Percentiles rank a stretch among this genome's conserved stretches.
Evolutionary conservation across 92 coral and sea anemone species (phyloP).

Genomic region (Epizoanthus scotinus): DNA sequence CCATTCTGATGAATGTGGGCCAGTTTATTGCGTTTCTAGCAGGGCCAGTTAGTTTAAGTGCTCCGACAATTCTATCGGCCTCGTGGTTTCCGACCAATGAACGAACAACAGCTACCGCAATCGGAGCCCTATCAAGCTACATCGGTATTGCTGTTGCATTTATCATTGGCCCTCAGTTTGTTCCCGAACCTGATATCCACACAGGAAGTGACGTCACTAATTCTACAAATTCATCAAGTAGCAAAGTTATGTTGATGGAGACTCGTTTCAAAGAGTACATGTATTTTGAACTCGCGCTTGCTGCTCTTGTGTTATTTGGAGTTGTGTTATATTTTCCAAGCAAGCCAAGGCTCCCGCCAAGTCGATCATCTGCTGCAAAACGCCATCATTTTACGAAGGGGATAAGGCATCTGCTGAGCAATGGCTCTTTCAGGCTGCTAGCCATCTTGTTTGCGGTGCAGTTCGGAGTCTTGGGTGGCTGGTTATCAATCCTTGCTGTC

Average conservation of each 20-base stretch:
- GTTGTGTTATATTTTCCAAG: slow-evolving; percentile 71
- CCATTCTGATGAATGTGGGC: slow-evolving; percentile 67
- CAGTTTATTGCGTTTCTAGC: slow-evolving; percentile 70
- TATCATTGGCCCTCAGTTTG: slow-evolving; percentile 78
- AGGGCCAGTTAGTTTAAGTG: slow-evolving; percentile 65
- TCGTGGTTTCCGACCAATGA: slow-evolving; percentile 85
- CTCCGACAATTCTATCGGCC: slow-evolving; percentile 82
- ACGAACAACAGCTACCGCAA: slow-evolving; percentile 83
- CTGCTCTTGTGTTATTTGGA: slow-evolving; percentile 52
- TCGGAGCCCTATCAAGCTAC: slow-evolving; percentile 63
- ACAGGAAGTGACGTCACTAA: not conserved
- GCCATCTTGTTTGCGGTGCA: slow-evolving; percentile 51
- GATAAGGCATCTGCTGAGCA: slow-evolving; percentile 9
- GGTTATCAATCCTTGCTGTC: slow-evolving; percentile 72
- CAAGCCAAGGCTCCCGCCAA: slow-evolving; percentile 80
- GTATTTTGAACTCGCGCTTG: slow-evolving; percentile 54
- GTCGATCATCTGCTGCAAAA: slow-evolving; percentile 49
- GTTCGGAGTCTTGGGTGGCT: slow-evolving; percentile 66
- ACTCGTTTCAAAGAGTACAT: slow-evolving; percentile 38
- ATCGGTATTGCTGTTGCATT: slow-evolving; percentile 68
- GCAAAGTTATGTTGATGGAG: slow-evolving; percentile 16
- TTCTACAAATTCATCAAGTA: not conserved
- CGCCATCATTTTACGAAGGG: slow-evolving; percentile 28
- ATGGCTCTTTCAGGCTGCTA: slow-evolving; percentile 57
- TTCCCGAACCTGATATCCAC: slow-evolving; percentile 20